These are phyloP conservation scores for Luidia sarsii DNA, from an alignment of 53 echinoderm and acorn worm species.

Conservation along the genomic window DNA sequence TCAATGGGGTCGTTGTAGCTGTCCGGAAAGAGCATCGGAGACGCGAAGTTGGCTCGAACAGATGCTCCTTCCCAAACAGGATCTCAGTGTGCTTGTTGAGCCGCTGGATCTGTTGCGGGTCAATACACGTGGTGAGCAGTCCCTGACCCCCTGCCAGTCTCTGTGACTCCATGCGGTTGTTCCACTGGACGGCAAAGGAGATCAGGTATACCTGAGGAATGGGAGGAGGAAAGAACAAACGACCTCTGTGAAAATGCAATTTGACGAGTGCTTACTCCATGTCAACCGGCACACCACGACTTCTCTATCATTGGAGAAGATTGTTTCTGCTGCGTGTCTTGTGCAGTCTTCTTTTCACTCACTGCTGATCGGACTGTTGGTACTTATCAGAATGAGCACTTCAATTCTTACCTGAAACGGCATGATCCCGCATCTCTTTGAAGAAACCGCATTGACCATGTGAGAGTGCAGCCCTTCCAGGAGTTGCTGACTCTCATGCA, in stretches of 20 bases:
- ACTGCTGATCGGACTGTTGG: too few species aligned
- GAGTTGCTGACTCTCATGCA: too few species aligned
- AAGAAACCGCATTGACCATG: too few species aligned
- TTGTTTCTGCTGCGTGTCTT: too few species aligned
- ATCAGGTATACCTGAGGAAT: constrained; percentile 65
- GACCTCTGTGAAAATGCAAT: neutral
- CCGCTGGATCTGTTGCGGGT: constrained; percentile 58
- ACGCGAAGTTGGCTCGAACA: constrained; percentile 63
- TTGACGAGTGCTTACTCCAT: too few species aligned
- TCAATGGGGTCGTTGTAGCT: constrained; percentile 38
- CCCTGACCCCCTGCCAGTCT: constrained; percentile 65
- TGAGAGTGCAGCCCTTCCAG: too few species aligned
- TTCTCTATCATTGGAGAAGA: too few species aligned
- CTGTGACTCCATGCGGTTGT: constrained; percentile 47
- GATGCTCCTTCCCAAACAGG: constrained; percentile 65
- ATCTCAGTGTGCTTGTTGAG: constrained; percentile 58
- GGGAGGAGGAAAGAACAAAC: neutral
- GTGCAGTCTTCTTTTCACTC: too few species aligned
- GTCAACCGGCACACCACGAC: too few species aligned
- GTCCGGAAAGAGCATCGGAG: constrained; percentile 59
- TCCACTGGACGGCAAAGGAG: constrained; percentile 72
- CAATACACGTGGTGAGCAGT: constrained; percentile 39
- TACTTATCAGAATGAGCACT: too few species aligned
- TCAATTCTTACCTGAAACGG: too few species aligned
- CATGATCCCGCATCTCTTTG: too few species aligned